Conservation (phyloP, 30 jellyfish, hydroid and myxozoan species). For the Aurelia aurita region DNA sequence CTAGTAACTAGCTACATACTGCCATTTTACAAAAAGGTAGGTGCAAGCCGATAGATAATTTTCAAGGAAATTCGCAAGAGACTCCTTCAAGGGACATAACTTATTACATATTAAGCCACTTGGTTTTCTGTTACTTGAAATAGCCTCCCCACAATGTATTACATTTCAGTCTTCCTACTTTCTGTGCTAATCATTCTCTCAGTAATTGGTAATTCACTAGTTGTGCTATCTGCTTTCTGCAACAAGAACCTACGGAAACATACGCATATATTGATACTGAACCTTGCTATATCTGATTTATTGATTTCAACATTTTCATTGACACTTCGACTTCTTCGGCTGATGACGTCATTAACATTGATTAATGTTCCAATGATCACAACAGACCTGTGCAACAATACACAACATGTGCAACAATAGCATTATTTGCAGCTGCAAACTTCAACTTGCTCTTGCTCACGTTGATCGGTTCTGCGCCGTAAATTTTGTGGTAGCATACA, state of each 20-base stretch:
- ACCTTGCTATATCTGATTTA: constrained; percentile 70
- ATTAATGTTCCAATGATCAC: background rate
- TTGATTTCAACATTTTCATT: constrained; percentile 43
- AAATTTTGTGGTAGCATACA: constrained; percentile 42
- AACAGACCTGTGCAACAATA: constrained; percentile 48
- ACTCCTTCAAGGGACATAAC: no score
- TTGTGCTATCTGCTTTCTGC: constrained; percentile 44
- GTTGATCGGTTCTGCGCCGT: constrained; percentile 67
- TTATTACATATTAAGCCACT: no score
- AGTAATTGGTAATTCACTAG: constrained; percentile 43
- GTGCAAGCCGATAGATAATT: no score
- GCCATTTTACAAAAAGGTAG: no score
- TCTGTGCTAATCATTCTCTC: constrained; percentile 43
- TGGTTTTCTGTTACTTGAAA: no score
- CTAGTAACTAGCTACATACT: no score
- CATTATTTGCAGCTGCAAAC: constrained; percentile 60
- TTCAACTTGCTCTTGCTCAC: constrained; percentile 65
- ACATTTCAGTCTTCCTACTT: constrained; percentile 9
- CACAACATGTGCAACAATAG: constrained; percentile 49
- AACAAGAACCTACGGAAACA: constrained; percentile 50
- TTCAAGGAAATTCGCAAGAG: no score
- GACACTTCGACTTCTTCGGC: constrained; percentile 56
- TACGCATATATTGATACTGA: constrained; percentile 58
- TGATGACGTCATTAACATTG: background rate
- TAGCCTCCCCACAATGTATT: background rate